Conservation (phyloP, 2,113 vertebrate genomes). For the Steatornis caripensis region DNA sequence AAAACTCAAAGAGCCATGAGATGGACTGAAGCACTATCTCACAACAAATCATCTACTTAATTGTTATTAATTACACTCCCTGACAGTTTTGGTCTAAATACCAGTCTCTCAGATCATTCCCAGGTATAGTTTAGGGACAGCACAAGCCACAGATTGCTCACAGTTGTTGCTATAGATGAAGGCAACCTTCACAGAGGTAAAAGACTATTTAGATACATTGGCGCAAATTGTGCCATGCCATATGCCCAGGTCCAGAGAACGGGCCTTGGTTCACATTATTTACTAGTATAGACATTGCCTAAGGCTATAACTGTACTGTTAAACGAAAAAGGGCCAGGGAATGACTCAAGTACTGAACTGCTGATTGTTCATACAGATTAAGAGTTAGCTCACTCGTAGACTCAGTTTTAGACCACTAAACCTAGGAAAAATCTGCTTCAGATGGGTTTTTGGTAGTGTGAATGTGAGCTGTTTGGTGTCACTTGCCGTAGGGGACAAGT, state of each 20-base stretch:
- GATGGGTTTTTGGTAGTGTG: background rate
- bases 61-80: background rate
- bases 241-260: background rate
- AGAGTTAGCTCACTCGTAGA: background rate
- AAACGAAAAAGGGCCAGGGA: slow-evolving; percentile 6
- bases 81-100: background rate
- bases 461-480: background rate
- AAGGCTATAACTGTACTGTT: slow-evolving; percentile 21
- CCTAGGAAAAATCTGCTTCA: background rate
- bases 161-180: background rate
- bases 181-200: background rate
- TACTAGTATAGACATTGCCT: slow-evolving; percentile 17
- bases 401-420: background rate
- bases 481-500: background rate
- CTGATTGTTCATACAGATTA: slow-evolving; percentile 39
- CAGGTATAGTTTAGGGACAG: background rate
- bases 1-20: background rate
- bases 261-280: background rate
- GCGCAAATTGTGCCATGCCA: background rate
- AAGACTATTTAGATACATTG: background rate
- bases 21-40: background rate
- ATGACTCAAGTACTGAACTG: slow-evolving; percentile 34
- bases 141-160: background rate
- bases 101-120: background rate
- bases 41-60: background rate